These are phyloP conservation scores for Calliscelio sp. DNA, from an alignment of 2,888 invertebrate genomes.

Conservation along the genomic window DNA sequence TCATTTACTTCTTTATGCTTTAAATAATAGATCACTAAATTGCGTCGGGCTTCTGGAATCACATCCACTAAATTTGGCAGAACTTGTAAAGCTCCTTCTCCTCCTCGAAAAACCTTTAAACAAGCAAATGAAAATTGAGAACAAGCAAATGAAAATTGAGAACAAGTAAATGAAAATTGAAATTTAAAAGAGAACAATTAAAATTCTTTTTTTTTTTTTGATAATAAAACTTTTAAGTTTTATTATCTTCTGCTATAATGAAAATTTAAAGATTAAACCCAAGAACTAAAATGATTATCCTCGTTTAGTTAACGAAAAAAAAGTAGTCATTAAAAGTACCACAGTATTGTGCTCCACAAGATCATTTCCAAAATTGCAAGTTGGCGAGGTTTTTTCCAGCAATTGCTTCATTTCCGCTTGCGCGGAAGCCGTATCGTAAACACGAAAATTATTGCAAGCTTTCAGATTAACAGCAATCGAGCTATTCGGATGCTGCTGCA, in stretches of 20 bases:
- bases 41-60: conserved; percentile 98
- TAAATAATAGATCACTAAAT: conserved; percentile 97
- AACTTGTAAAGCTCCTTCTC: conserved; percentile 97
- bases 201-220: background rate
- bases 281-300: background rate
- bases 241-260: no score
- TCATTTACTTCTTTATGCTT: conserved; percentile 95
- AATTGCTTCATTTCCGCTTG: conserved; percentile 95
- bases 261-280: no score
- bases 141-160: no score
- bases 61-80: conserved; percentile 97
- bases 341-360: conserved; percentile 97
- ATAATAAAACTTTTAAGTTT: no score
- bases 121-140: no score
- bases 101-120: conserved; percentile 91
- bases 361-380: conserved; percentile 93
- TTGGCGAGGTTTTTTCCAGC: conserved; percentile 89
- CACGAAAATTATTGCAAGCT: conserved; percentile 92
- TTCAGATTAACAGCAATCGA: conserved; percentile 98
- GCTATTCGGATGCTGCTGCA: conserved; percentile 96
- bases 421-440: conserved; percentile 98
- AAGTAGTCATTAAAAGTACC: conserved; percentile 84
- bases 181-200: background rate
- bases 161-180: no score
- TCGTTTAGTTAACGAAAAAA: background rate